These are phyloP conservation scores for Thaleichthys pacificus DNA, from an alignment of 2,797 vertebrate species.

Conservation along the genomic window DNA sequence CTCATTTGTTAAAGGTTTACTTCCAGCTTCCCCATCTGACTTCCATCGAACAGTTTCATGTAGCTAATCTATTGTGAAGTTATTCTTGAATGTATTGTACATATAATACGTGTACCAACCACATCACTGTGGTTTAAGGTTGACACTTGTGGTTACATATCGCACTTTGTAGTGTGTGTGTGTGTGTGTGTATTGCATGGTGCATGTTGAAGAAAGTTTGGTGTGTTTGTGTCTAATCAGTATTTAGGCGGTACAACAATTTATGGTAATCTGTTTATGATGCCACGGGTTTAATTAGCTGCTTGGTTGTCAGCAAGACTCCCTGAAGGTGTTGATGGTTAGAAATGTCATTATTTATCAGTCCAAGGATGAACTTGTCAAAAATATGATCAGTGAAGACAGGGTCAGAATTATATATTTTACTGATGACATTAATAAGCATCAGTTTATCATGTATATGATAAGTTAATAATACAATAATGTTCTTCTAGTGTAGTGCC, in stretches of 20 bases:
- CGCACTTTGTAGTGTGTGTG: background rate
- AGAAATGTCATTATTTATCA: no score
- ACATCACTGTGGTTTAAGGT: background rate
- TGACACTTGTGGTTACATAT: background rate
- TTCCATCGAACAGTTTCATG: background rate
- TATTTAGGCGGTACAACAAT: background rate
- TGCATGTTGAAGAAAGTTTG: background rate
- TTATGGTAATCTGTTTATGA: background rate
- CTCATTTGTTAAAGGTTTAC: slow-evolving; percentile 40
- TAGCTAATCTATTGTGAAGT: background rate
- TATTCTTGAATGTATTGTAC: background rate
- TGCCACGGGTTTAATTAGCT: background rate
- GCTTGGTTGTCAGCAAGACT: background rate
- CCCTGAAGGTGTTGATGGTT: slow-evolving; percentile 3
- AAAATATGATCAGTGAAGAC: background rate
- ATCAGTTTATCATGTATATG: background rate
- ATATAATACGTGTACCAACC: background rate
- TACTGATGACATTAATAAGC: background rate
- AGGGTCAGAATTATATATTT: background rate
- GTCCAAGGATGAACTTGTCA: background rate
- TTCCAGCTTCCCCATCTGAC: background rate
- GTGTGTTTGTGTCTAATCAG: background rate
- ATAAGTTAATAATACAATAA: background rate
- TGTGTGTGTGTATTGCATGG: background rate
- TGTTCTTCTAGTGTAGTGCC: background rate